These are phyloP conservation scores for Palaemon carinicauda DNA, from an alignment of 1,140 invertebrate species.

Conservation along the genomic window DNA sequence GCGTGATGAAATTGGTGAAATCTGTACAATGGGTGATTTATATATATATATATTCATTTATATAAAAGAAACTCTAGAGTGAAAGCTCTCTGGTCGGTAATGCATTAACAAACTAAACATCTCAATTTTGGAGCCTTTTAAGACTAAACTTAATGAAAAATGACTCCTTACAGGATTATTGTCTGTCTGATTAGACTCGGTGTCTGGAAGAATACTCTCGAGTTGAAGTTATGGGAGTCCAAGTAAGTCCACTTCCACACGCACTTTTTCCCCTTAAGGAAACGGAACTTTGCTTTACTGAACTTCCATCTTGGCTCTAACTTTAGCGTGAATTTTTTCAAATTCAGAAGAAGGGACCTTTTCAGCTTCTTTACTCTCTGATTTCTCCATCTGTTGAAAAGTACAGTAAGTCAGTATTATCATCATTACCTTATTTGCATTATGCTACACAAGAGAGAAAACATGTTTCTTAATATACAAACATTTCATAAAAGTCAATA, in stretches of 20 bases:
- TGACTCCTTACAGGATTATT: background rate
- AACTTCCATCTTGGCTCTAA: slow-evolving; percentile 62
- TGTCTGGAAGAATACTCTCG: no score
- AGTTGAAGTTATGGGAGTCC: background rate
- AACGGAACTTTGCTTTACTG: slow-evolving; percentile 14
- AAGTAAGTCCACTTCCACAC: background rate
- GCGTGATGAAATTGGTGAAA: slow-evolving; percentile 18
- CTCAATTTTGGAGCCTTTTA: background rate
- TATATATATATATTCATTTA: slow-evolving; percentile 31
- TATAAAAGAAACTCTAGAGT: slow-evolving; percentile 31
- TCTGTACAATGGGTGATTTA: slow-evolving; percentile 44
- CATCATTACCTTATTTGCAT: background rate
- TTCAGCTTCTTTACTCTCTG: slow-evolving; percentile 60
- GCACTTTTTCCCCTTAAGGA: background rate
- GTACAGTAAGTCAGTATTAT: background rate
- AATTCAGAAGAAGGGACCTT: slow-evolving; percentile 60
- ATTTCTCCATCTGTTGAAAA: slow-evolving; percentile 34
- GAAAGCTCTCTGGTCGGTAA: slow-evolving; percentile 46
- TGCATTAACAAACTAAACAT: background rate
- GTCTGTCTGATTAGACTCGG: no score
- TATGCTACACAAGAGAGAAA: no score
- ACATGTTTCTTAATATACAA: no score
- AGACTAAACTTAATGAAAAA: background rate
- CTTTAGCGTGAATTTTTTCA: slow-evolving; percentile 66
- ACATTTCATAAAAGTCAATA: no score